Evolutionary conservation across 2,888 invertebrate species (phyloP), one percentile per base, ranked within the genome.

Genomic region (Drosophila niveifrons): DNA sequence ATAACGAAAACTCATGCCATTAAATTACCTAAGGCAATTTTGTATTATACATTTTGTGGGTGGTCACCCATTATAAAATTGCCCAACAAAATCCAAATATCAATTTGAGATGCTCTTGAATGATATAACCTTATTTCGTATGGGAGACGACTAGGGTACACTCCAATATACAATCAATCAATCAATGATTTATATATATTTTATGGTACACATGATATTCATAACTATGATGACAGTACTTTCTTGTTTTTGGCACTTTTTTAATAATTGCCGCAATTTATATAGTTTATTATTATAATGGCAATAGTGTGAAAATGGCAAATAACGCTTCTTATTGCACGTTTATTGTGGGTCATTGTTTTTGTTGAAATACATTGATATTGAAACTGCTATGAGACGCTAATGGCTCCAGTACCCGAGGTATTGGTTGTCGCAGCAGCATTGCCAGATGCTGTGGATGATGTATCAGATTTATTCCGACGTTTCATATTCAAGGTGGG

Each of bases 341-440:
- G 55, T 73, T 71, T 61, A 51, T 57, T 36, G 43, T 57, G 15
- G 39, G 56, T 47, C 63, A 66, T 46, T 65, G 17, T 59, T 11
- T 41, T 41, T 29, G 29, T 28, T 43, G 41, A 13, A 36, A 8
- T 47, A 47, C 13, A 47, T 50, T 15, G 6, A 41, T 48, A 58
- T 43, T 29, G 28, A 50, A 51, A 36, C 59, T 80, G 92, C 90
- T 92, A 92, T 85, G 92, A 92, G 67, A 92, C 92, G 75, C 91
- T 92, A 39, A 92, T 92, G 51, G 91, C 92, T 72, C 91, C 91
- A 61, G 89, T 90, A 75, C 92, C 92, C 6, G 81, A 68, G 57
- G 86, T 61, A 65, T 75, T 80, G 28, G 70, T 29, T 4, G 80
- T 61, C 1, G 68, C 1, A 11, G 59, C 44, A 34, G 44, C 46